These are phyloP conservation scores for Chloropsis hardwickii DNA, from an alignment of 2,113 vertebrate species.

Conservation along the genomic window DNA sequence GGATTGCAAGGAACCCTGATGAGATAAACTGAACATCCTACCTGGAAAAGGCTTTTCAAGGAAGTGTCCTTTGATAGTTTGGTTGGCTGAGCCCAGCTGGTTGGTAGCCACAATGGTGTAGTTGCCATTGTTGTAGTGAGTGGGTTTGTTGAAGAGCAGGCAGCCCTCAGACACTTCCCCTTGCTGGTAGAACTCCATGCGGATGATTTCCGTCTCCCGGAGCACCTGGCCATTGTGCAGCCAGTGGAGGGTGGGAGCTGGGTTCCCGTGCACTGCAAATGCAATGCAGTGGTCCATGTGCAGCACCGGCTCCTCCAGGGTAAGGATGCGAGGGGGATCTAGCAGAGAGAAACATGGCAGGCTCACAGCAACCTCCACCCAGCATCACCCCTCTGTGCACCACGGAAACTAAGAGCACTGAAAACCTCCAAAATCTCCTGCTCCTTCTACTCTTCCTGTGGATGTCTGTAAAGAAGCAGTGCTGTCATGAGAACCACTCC, in stretches of 20 bases:
- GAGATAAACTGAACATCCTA: constrained; percentile 41
- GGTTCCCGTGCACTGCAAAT: constrained; percentile 91
- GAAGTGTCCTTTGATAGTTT: constrained; percentile 92
- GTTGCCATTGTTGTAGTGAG: constrained; percentile 96
- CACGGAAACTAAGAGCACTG: background rate
- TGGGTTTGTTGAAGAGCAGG: constrained; percentile 92
- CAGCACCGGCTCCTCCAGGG: constrained; percentile 86
- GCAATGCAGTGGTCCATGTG: constrained; percentile 94
- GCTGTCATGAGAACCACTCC: background rate
- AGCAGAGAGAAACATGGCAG: constrained; percentile 33
- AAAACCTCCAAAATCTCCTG: background rate
- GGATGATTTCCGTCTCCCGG: constrained; percentile 83
- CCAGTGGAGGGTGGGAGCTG: constrained; percentile 90
- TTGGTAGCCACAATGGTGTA: constrained; percentile 94
- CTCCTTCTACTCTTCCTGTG: background rate
- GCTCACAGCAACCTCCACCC: constrained; percentile 34
- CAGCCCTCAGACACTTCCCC: constrained; percentile 92
- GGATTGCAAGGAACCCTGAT: background rate
- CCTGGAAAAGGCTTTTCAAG: constrained; percentile 83
- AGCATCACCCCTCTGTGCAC: background rate
- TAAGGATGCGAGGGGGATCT: constrained; percentile 93
- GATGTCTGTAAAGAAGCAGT: background rate
- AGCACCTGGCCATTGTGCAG: constrained; percentile 85
- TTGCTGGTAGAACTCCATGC: constrained; percentile 86
- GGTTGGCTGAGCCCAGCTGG: constrained; percentile 84